phyloP scores from a whole-genome alignment of 2,888 invertebrate species.

The Hedya salicella region DNA sequence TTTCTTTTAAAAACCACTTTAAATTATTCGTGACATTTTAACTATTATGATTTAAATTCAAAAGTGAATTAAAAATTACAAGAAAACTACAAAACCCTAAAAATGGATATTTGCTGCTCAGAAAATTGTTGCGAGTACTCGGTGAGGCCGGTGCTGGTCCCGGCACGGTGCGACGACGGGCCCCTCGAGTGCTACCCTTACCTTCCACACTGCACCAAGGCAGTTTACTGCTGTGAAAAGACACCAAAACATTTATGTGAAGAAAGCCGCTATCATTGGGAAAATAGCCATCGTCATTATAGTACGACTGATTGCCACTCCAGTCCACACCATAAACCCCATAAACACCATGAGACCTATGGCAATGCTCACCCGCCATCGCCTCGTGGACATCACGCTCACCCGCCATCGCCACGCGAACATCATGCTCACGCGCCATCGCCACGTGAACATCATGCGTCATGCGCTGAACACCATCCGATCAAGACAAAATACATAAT shows the following conservation, averaged over 20 bases:
- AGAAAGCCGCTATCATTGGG: background rate
- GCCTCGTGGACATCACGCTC: background rate
- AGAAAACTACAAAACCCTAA: conserved; percentile 46
- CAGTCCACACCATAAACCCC: background rate
- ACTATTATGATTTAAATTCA: conserved; percentile 50
- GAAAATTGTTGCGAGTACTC: conserved; percentile 61
- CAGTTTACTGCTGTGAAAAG: conserved; percentile 61
- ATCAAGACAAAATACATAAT: conserved; percentile 75
- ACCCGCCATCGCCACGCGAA: conserved; percentile 36
- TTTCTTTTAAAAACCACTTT: conserved; percentile 49
- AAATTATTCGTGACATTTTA: conserved; percentile 48
- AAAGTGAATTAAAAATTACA: conserved; percentile 44
- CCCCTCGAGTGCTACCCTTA: conserved; percentile 58
- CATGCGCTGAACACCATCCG: conserved; percentile 54
- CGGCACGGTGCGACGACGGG: conserved; percentile 58
- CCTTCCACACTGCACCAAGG: conserved; percentile 62
- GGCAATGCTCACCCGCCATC: too few relatives aligned
- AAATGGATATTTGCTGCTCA: conserved; percentile 67
- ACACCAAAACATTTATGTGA: conserved; percentile 26
- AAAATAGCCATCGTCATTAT: background rate
- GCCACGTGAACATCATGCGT: conserved; percentile 35
- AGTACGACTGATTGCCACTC: background rate
- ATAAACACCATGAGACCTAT: too few relatives aligned
- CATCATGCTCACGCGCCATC: conserved; percentile 43
- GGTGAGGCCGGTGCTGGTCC: conserved; percentile 64